A percentile compares a stretch with the other conserved stretches of the same genome.
Evolutionary conservation across 2,797 vertebrate species (phyloP).

Genomic region (Sebastes vulpes): DNA sequence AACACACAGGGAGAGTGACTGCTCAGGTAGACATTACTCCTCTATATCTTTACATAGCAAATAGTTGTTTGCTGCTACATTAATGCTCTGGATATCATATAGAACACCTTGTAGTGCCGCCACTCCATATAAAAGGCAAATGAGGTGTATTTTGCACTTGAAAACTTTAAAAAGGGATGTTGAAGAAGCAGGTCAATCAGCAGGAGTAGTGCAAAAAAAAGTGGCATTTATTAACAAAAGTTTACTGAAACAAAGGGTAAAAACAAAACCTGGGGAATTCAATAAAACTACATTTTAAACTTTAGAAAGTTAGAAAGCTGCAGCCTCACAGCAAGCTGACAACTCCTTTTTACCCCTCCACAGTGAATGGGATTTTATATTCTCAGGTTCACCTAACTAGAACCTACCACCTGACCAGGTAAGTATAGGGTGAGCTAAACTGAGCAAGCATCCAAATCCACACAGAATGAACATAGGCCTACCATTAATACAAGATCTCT

Average conservation of each 20-base stretch:
- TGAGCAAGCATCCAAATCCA: background rate
- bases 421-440: no score
- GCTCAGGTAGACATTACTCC: background rate
- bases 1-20: no score
- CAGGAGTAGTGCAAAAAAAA: no score
- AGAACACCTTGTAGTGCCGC: background rate
- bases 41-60: background rate
- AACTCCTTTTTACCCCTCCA: background rate
- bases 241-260: no score
- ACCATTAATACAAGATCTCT: background rate
- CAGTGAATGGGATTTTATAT: no score
- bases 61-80: background rate
- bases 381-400: no score
- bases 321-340: background rate
- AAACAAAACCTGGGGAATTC: background rate
- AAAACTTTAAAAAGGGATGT: no score
- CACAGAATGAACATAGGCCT: background rate
- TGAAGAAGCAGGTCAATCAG: no score
- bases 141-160: no score
- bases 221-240: accelerated
- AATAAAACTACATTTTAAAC: background rate
- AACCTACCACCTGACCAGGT: no score
- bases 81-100: background rate
- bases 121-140: no score
- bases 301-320: background rate